A percentile compares a stretch with the other conserved stretches of the same genome.
phyloP scores from a whole-genome alignment of 2,113 vertebrate genomes.

The Neofelis nebulosa region DNA sequence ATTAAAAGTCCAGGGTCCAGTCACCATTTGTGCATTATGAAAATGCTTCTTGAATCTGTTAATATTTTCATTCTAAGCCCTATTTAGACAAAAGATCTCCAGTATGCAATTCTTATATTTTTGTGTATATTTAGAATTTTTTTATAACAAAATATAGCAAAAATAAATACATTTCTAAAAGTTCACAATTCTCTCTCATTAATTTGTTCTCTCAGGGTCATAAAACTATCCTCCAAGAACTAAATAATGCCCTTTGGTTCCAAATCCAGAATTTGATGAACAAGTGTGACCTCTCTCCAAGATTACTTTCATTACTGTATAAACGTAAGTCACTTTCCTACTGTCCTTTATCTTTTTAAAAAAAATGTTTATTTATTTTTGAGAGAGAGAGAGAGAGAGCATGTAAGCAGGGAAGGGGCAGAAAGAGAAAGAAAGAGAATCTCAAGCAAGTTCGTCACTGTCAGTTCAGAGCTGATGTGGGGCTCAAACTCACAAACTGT shows the following conservation, averaged over 20 bases:
- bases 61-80: not conserved
- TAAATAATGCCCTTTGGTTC: not conserved
- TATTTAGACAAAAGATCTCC: not conserved
- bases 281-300: not conserved
- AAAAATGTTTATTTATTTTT: too few species aligned
- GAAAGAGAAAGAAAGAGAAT: too few species aligned
- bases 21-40: not conserved
- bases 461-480: too few species aligned
- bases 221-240: not conserved
- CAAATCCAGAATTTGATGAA: not conserved
- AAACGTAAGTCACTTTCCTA: not conserved
- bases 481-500: too few species aligned
- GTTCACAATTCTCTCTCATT: not conserved
- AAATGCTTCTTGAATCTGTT: constrained; percentile 25
- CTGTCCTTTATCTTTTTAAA: not conserved
- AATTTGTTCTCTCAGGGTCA: not conserved
- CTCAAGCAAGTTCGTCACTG: too few species aligned
- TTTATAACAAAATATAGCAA: not conserved
- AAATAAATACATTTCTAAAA: not conserved
- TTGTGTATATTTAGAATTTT: not conserved
- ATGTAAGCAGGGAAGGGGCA: too few species aligned
- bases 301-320: not conserved
- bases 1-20: not conserved
- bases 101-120: not conserved
- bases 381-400: too few species aligned